Evolutionary conservation across 2,797 vertebrate genomes (phyloP), one percentile per base, ranked within the genome.

Genomic region (Antrozous pallidus): DNA sequence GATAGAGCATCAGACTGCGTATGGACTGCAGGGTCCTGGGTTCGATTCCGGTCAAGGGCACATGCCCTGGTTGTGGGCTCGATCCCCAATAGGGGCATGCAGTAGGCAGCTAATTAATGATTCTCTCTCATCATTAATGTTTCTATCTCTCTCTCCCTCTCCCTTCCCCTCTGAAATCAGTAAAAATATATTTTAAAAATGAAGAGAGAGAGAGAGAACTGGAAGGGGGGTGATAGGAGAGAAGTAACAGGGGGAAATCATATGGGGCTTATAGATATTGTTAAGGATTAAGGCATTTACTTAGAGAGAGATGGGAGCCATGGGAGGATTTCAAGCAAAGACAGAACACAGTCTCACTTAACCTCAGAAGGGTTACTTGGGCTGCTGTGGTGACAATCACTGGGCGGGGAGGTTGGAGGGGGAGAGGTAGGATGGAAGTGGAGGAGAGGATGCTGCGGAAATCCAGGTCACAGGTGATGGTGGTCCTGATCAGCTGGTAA

Each of bases 321-420:
- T 13, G 26, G 49, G 38, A 84, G 24, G 31, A 6, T 42, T 90
- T 94, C 73, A 74, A 74, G 36, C 8, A n/a, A 36, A 70, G 31
- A 20, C 16, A 3, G 45, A 75, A 69, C 61, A 54, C 26, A 22
- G 70, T 69, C 38, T 87, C 42, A 1, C 58, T 90, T 36, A 58
- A 74, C 67, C 51, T 70, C n/a, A 69, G 20, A 20, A 40, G 12
- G 24, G 11, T 80, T 63, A 26, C 56, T 83, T 56, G 61, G 54
- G 26, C 49, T 81, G 18, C 33, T 61, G n/a, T 4, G 5, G 74
- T 38, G 16, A 63, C 65, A 77, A 42, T 75, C 31, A 40, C 20
- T 16, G 4, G 20, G 20, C 1, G 1, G 31, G 47, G 20, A 6
- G 13, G 13, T 18, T n/a, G 13, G 11, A 26, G 8, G 6, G 20